phyloP scores from a whole-genome alignment of 2,113 vertebrate genomes.

The Hippocampus barbouri region DNA sequence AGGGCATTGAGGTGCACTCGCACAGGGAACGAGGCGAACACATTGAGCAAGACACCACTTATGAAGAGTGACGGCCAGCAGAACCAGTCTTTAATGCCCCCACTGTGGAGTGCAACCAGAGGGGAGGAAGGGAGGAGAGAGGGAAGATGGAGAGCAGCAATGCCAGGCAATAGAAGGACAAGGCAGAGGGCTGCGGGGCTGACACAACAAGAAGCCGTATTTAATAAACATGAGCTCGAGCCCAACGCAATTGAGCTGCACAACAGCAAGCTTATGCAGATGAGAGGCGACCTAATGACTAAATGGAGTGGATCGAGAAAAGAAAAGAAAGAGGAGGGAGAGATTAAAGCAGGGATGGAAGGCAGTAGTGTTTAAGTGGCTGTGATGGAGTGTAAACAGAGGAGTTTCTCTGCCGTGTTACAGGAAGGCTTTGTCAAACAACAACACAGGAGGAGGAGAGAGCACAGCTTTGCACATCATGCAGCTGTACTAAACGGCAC shows the following conservation, averaged over 20 bases:
- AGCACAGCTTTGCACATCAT: constrained; percentile 29
- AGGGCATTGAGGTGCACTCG: constrained; percentile 63
- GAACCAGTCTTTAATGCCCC: constrained; percentile 70
- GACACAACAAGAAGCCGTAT: constrained; percentile 69
- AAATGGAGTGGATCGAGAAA: constrained; percentile 68
- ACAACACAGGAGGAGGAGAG: constrained; percentile 34
- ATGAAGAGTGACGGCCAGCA: constrained; percentile 74
- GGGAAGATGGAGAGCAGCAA: constrained; percentile 24
- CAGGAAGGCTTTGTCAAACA: constrained; percentile 53
- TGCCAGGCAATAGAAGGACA: constrained; percentile 43
- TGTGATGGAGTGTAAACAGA: constrained; percentile 70
- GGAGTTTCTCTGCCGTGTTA: constrained; percentile 48
- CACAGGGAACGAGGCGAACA: constrained; percentile 63
- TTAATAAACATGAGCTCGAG: constrained; percentile 74
- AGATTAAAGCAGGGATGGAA: constrained; percentile 63
- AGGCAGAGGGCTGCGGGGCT: constrained; percentile 55
- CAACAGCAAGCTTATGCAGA: constrained; percentile 68
- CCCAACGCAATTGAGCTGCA: constrained; percentile 59
- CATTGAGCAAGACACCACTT: constrained; percentile 73
- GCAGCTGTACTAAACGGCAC: constrained; percentile 39
- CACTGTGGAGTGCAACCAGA: constrained; percentile 54
- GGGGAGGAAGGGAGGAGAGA: constrained; percentile 12
- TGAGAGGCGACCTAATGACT: constrained; percentile 70
- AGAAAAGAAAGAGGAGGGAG: constrained; percentile 58
- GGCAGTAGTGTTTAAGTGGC: constrained; percentile 64